Percentiles rank a stretch among this genome's conserved stretches.
Conservation (phyloP, 1,140 invertebrate genomes). For the Steinernema feltiae region DNA sequence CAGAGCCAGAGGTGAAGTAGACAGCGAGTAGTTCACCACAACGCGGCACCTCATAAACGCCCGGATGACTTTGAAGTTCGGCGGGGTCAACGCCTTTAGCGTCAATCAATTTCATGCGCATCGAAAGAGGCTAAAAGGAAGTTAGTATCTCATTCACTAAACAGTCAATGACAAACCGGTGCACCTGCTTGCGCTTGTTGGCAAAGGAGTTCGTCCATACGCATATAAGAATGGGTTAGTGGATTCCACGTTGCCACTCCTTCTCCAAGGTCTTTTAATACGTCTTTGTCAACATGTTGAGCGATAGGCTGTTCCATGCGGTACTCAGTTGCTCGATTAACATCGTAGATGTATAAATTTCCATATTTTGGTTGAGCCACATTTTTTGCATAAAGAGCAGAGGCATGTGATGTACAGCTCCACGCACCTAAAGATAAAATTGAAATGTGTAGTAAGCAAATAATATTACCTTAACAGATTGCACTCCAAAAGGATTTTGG, state of each 20-base stretch:
- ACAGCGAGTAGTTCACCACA: neutral
- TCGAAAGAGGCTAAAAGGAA: neutral
- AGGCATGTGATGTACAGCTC: neutral
- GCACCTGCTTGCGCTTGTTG: neutral
- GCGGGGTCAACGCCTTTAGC: neutral
- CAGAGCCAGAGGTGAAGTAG: neutral
- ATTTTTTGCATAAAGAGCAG: neutral
- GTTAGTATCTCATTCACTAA: neutral
- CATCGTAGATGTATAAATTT: neutral
- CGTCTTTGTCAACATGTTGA: neutral
- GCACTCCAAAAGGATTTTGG: no score
- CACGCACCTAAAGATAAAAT: no score
- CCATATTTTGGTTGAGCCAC: neutral
- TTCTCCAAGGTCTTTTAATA: neutral
- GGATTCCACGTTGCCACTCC: neutral
- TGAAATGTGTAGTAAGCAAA: no score
- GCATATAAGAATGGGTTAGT: neutral
- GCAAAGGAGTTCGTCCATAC: neutral
- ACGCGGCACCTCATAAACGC: neutral
- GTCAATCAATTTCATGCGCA: neutral
- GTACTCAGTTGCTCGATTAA: neutral
- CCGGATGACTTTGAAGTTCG: neutral
- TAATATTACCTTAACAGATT: no score
- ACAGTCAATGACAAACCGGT: neutral
- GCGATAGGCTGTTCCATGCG: neutral